A percentile compares a stretch with the other conserved stretches of the same genome.
Conservation (phyloP, 1,140 invertebrate species). For the Stegodyphus dumicola region DNA sequence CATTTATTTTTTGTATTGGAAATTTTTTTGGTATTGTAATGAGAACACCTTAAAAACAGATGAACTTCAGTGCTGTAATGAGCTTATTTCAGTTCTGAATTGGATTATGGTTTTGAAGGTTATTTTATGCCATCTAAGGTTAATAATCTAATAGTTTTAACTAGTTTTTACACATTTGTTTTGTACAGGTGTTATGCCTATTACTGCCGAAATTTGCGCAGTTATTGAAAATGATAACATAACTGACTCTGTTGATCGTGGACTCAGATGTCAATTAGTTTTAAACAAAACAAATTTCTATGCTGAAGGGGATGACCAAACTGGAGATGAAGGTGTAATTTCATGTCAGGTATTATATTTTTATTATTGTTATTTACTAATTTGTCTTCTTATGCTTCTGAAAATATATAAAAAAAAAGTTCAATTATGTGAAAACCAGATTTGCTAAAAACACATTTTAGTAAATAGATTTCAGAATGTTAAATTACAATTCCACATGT, state of each 20-base stretch:
- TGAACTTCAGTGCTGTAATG: too few species aligned
- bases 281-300: constrained; percentile 52
- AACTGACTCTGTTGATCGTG: constrained; percentile 3
- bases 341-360: not conserved
- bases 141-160: not conserved
- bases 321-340: constrained; percentile 30
- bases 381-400: too few species aligned
- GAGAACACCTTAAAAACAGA: too few species aligned
- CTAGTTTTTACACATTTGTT: not conserved
- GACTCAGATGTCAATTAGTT: constrained; percentile 22
- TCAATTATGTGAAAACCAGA: too few species aligned
- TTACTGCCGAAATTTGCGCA: constrained; percentile 16
- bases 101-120: not conserved
- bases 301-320: constrained; percentile 47
- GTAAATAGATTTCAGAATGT: too few species aligned
- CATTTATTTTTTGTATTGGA: too few species aligned
- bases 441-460: too few species aligned
- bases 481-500: too few species aligned
- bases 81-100: not conserved
- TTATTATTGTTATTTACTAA: not conserved
- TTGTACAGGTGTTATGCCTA: constrained; percentile 9
- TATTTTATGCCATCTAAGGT: not conserved
- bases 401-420: too few species aligned
- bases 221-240: constrained; percentile 2
- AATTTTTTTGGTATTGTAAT: too few species aligned